phyloP scores from a whole-genome alignment of 1,140 invertebrate genomes.

The Hypsibius dujardini region DNA sequence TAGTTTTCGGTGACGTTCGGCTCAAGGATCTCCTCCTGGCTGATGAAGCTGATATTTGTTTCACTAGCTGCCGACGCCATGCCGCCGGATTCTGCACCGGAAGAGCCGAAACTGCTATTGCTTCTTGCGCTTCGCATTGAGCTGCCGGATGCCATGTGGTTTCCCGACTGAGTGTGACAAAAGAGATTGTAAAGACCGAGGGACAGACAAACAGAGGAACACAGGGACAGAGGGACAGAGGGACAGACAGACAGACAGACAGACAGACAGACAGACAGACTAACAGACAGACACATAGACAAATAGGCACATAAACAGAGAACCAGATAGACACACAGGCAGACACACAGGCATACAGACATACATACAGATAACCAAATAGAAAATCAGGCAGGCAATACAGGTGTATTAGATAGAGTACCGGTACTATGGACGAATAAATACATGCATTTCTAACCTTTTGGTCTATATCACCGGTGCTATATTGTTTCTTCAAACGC shows the following conservation, averaged over 20 bases:
- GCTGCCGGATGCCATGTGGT: not conserved
- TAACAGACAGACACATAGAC: no score
- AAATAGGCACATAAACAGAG: no score
- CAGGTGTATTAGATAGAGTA: not conserved
- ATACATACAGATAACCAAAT: not conserved
- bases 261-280: no score
- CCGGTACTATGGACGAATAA: not conserved
- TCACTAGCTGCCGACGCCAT: constrained; percentile 28
- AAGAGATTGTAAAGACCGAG: no score
- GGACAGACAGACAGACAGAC: no score
- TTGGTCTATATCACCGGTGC: constrained; percentile 80
- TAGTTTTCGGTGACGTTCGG: constrained; percentile 92
- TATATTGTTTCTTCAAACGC: constrained; percentile 81
- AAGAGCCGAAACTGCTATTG: constrained; percentile 25
- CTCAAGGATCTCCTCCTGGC: constrained; percentile 88
- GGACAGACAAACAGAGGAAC: no score
- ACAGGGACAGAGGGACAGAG: no score
- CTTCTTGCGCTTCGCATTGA: not conserved
- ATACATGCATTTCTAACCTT: constrained; percentile 20
- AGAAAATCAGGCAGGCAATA: not conserved
- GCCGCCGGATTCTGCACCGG: constrained; percentile 15
- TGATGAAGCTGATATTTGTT: constrained; percentile 79
- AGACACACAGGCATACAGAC: no score
- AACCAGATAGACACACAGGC: no score
- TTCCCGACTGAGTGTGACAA: not conserved